These are phyloP conservation scores for Pandemis cinnamomeana DNA, from an alignment of 2,888 invertebrate species.

Conservation along the genomic window DNA sequence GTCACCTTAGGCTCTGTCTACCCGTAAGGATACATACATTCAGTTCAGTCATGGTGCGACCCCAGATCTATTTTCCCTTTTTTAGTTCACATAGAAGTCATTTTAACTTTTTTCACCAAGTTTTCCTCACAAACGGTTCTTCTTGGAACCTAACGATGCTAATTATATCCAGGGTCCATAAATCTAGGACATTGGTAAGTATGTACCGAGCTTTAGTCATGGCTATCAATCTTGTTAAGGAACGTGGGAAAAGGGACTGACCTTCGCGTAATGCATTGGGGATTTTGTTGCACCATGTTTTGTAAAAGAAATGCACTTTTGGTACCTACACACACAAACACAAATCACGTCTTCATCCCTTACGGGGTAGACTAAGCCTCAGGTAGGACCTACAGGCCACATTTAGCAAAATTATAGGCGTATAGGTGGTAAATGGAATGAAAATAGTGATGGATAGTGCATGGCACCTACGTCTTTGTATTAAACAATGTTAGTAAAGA, in stretches of 20 bases:
- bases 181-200: conserved; percentile 7
- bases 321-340: no score
- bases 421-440: no score
- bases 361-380: no score
- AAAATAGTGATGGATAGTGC: no score
- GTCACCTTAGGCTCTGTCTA: no score
- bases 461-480: not conserved
- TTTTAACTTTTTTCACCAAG: not conserved
- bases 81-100: no score
- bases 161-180: not conserved
- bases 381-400: no score
- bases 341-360: no score
- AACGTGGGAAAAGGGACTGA: not conserved
- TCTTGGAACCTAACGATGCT: not conserved
- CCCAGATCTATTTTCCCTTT: no score
- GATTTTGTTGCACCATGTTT: conserved; percentile 1
- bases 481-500: not conserved
- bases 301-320: not conserved
- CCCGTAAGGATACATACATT: no score
- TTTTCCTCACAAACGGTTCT: conserved; percentile 4
- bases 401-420: no score
- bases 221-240: not conserved
- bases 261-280: not conserved
- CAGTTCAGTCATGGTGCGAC: no score
- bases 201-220: conserved; percentile 7